Percentiles rank a stretch among this genome's conserved stretches.
Conservation (phyloP, 2,113 vertebrate species). For the Isichthys henryi region DNA sequence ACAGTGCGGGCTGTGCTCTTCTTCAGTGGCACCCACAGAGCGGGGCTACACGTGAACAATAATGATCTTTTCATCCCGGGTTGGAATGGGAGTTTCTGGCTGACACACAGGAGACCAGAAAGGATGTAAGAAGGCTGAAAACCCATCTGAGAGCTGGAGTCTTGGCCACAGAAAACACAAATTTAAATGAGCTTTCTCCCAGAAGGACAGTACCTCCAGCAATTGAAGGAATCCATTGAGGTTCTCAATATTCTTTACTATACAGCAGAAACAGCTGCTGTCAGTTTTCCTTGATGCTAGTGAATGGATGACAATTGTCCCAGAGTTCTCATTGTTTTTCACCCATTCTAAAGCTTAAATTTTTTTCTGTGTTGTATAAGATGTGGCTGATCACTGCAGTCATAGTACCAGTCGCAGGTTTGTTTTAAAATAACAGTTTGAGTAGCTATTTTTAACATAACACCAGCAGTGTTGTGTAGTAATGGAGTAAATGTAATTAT, state of each 20-base stretch:
- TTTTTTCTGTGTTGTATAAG: background rate
- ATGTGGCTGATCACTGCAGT: background rate
- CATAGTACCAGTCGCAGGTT: background rate
- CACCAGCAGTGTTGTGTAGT: constrained; percentile 45
- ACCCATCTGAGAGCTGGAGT: constrained; percentile 1
- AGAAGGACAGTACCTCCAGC: constrained; percentile 38
- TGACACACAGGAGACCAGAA: background rate
- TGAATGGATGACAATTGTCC: constrained; percentile 40
- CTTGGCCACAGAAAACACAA: background rate
- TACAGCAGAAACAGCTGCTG: constrained; percentile 60
- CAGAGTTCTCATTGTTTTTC: constrained; percentile 9
- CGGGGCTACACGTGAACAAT: background rate
- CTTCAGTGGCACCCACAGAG: background rate
- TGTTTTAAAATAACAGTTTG: constrained; percentile 48
- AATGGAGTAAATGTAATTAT: background rate
- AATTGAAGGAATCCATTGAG: constrained; percentile 62
- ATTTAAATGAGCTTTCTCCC: constrained; percentile 15
- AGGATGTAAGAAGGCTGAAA: background rate
- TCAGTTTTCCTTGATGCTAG: constrained; percentile 59
- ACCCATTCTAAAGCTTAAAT: background rate
- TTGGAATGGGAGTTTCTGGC: background rate
- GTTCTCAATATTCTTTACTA: constrained; percentile 57
- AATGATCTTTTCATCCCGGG: background rate
- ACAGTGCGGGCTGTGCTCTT: background rate
- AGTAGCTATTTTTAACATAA: constrained; percentile 59